Conservation (phyloP, 1,140 invertebrate genomes). For the Hypothenemus hampei region DNA sequence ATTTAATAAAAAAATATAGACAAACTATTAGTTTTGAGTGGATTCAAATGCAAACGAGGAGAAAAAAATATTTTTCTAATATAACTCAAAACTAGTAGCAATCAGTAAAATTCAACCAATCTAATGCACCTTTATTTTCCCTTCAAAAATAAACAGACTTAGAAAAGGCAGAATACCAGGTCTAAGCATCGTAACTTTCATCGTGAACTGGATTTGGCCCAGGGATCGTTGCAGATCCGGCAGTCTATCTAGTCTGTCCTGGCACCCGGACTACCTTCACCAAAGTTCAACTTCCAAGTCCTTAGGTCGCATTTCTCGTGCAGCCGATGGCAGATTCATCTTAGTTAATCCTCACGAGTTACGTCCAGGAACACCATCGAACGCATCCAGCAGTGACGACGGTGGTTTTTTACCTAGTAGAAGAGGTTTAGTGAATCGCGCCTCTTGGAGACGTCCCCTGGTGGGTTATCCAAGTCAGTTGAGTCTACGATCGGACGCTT, state of each 20-base stretch:
- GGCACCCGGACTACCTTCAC: constrained; percentile 51
- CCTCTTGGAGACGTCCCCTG: constrained; percentile 62
- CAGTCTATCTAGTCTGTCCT: constrained; percentile 39
- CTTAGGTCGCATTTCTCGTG: constrained; percentile 60
- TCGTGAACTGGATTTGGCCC: constrained; percentile 65
- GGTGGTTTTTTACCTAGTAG: constrained; percentile 68
- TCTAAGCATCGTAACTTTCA: constrained; percentile 66
- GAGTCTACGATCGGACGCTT: constrained; percentile 62
- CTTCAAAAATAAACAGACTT: too few relatives aligned
- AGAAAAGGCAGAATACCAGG: constrained; percentile 91
- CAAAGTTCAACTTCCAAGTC: constrained; percentile 50
- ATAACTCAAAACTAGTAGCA: too few relatives aligned
- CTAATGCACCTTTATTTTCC: too few relatives aligned
- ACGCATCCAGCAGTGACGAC: constrained; percentile 72
- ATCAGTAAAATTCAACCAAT: too few relatives aligned
- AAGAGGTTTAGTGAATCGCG: constrained; percentile 48
- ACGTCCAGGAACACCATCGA: constrained; percentile 59
- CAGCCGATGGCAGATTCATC: constrained; percentile 69
- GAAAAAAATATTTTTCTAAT: too few relatives aligned
- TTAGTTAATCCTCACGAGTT: constrained; percentile 58
- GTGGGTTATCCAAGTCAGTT: constrained; percentile 62
- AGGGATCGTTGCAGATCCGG: constrained; percentile 53
- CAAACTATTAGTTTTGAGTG: too few relatives aligned
- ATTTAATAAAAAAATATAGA: too few relatives aligned
- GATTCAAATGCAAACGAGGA: too few relatives aligned